These are phyloP conservation scores for Drosophila pseudotakahashii DNA, from an alignment of 2,888 invertebrate species.

Conservation along the genomic window DNA sequence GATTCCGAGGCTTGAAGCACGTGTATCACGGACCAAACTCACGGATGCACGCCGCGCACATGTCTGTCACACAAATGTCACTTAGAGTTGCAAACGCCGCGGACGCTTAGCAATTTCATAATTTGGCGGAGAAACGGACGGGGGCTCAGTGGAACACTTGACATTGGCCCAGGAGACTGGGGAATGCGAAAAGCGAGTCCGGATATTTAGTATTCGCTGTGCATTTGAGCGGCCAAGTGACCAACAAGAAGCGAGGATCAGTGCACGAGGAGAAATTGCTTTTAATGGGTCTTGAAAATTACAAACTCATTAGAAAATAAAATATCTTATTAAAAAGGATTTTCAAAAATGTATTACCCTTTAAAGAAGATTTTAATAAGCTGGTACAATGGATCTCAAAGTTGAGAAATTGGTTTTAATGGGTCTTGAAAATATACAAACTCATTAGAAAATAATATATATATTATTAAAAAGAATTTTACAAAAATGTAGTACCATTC, in stretches of 20 bases:
- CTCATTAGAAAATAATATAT: not conserved
- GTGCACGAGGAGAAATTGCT: slow-evolving; percentile 16
- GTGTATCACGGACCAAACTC: slow-evolving; percentile 62
- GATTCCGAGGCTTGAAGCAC: slow-evolving; percentile 24
- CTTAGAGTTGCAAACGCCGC: slow-evolving; percentile 67
- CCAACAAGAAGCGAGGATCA: slow-evolving; percentile 51
- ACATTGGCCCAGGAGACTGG: slow-evolving; percentile 25
- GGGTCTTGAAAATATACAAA: not conserved
- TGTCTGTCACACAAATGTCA: slow-evolving; percentile 79
- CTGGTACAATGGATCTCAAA: too few species aligned
- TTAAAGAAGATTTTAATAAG: too few species aligned
- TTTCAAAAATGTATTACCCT: too few species aligned
- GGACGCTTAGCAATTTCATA: slow-evolving; percentile 79
- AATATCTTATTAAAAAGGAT: not conserved
- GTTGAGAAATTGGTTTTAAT: too few species aligned
- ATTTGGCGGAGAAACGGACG: slow-evolving; percentile 49
- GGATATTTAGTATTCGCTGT: slow-evolving; percentile 51
- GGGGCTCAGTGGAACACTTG: slow-evolving; percentile 9
- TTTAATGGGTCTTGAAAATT: too few species aligned
- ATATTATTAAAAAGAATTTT: not conserved
- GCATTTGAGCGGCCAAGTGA: slow-evolving; percentile 58
- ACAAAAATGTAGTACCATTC: too few species aligned
- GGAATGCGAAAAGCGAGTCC: slow-evolving; percentile 18
- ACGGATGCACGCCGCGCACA: slow-evolving; percentile 73
- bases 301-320: not conserved